Base-by-base conservation (phyloP, 2,888 invertebrate genomes). In the Lapara coniferarum region DNA sequence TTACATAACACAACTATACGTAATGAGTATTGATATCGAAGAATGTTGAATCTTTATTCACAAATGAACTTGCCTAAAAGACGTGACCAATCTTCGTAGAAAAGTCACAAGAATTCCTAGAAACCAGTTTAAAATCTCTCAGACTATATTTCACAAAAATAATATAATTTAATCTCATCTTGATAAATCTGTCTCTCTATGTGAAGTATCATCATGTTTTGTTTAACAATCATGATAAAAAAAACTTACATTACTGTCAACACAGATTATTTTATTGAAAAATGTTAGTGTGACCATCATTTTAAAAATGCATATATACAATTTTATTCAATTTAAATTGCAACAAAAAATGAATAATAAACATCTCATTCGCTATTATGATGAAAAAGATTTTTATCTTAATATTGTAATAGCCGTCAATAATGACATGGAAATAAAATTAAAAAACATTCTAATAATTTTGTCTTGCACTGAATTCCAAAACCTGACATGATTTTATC, bases 211-310 rank as follows among this genome's bases (percentile, higher is more conserved):
- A 63, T 63, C 59, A 63, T 63, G 63, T 49, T 63, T 49, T 63
- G 49, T 46, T 63, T 63, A 63, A 13, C 49, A 63, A 46, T 63
- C 63, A 63, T 49, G 63, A 63, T 63, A 63, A 63, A 56, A 25
- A 25, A 49, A 63, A 16, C 7, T 46, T 14, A 4, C 13, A 63
- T 63, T 16, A 63, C 46, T 63, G 49, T 63, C 46, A 63, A 49
- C 59, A 46, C 46, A 63, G 13, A 19, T 46, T 19, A 19, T 19
- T 63, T 55, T 10, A 46, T 59, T 59, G n/a, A 59, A 44, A 49
- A 19, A 46, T 0, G 12, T 19, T 49, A 63, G 13, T 19, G 49
- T 49, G 63, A 63, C 63, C 63, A 63, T 63, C 10, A 63, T 63
- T 63, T 46, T 7, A 2, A 49, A 46, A 12, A 46, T 16, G 5